Conservation (phyloP, 1,140 invertebrate genomes). For the Euglossa dilemma region DNA sequence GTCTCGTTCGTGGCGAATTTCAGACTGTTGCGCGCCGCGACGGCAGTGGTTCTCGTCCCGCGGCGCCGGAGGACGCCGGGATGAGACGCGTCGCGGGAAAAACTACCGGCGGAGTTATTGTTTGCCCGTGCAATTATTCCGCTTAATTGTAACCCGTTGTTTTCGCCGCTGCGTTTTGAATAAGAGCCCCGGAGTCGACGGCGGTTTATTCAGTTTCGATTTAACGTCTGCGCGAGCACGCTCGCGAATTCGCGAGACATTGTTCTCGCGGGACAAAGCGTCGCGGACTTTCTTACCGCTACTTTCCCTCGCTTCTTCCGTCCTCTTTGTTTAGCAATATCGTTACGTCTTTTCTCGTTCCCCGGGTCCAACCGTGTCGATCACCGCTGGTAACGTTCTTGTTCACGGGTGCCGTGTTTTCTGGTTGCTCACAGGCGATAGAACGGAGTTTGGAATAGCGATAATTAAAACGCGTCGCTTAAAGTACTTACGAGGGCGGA, state of each 20-base stretch:
- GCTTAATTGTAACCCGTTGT: constrained; percentile 3
- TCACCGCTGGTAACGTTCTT: not conserved
- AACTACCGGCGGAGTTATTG: not conserved
- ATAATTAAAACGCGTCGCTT: too few relatives aligned
- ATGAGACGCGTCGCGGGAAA: not conserved
- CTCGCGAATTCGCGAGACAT: not conserved
- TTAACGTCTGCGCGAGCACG: constrained; percentile 11
- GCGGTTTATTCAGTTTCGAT: constrained; percentile 27
- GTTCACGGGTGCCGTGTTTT: too few relatives aligned
- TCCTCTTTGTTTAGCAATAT: constrained; percentile 8
- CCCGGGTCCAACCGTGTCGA: not conserved
- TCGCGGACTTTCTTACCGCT: not conserved
- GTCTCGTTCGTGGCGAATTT: not conserved
- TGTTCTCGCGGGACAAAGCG: constrained; percentile 12
- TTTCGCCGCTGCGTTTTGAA: not conserved
- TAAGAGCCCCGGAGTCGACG: not conserved
- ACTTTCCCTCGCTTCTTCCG: not conserved
- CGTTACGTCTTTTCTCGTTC: not conserved
- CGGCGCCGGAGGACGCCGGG: too few relatives aligned
- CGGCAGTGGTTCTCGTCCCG: too few relatives aligned
- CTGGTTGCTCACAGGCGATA: too few relatives aligned
- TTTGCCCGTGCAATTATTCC: not conserved
- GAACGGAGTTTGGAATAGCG: too few relatives aligned
- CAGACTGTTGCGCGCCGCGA: not conserved
- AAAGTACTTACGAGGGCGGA: too few relatives aligned